These are phyloP conservation scores for Allygus modestus DNA, from an alignment of 2,888 invertebrate species.

Conservation along the genomic window DNA sequence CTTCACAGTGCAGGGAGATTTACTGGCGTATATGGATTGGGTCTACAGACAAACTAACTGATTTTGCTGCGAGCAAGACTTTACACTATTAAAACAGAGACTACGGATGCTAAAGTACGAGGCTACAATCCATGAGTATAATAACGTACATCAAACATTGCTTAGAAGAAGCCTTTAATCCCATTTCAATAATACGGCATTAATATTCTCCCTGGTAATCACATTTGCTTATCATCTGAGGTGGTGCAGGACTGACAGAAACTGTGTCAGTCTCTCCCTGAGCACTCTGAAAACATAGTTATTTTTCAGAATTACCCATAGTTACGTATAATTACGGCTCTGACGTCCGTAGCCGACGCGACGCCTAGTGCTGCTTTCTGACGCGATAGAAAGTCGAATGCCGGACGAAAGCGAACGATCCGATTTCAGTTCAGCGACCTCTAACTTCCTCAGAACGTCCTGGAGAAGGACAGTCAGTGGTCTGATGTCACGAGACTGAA, in stretches of 20 bases:
- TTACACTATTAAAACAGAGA: too few relatives aligned
- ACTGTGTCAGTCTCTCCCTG: neutral
- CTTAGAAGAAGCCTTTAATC: too few relatives aligned
- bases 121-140: too few relatives aligned
- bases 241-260: neutral
- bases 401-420: conserved; percentile 36
- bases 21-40: too few relatives aligned
- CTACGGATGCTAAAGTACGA: too few relatives aligned
- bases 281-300: conserved; percentile 14
- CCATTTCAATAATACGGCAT: too few relatives aligned
- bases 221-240: neutral
- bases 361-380: conserved; percentile 22
- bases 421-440: conserved; percentile 36
- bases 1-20: too few relatives aligned
- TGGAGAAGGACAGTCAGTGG: conserved; percentile 15
- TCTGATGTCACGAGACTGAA: neutral
- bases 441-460: conserved; percentile 18
- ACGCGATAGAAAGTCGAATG: conserved; percentile 34
- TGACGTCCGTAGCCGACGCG: neutral
- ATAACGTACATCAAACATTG: too few relatives aligned
- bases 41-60: too few relatives aligned
- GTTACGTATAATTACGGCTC: neutral
- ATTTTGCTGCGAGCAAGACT: too few relatives aligned
- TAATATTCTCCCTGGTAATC: too few relatives aligned
- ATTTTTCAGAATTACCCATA: conserved; percentile 12